Evolutionary conservation across 2,113 vertebrate genomes (phyloP).

Genomic region (Circaetus gallicus): DNA sequence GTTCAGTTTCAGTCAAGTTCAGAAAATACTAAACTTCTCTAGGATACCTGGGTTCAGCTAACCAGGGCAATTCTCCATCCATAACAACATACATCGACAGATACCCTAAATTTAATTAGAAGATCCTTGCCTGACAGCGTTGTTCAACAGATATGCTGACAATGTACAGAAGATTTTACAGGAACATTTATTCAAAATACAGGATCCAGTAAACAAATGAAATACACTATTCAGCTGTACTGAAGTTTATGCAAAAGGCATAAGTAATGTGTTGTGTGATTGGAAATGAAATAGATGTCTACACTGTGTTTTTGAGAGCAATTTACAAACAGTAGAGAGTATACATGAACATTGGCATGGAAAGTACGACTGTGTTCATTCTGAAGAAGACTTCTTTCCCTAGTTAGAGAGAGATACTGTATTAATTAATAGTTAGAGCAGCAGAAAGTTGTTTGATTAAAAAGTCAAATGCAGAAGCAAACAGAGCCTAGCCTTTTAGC

Average conservation of each 20-base stretch:
- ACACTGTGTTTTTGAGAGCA: background rate
- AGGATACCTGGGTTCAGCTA: background rate
- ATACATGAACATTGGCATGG: background rate
- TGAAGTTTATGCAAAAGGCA: background rate
- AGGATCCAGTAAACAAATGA: background rate
- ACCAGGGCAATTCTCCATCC: background rate
- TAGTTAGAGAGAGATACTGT: background rate
- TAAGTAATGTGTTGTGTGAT: background rate
- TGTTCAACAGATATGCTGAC: background rate
- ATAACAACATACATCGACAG: background rate
- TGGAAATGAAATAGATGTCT: background rate
- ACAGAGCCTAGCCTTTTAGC: background rate
- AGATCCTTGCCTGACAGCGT: background rate
- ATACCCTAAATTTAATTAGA: background rate
- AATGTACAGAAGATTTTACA: background rate
- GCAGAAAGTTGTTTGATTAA: background rate
- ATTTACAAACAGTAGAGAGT: background rate
- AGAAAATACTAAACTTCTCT: background rate
- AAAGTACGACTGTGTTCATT: background rate
- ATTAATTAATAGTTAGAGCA: background rate
- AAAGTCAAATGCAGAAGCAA: background rate
- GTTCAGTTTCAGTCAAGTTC: background rate
- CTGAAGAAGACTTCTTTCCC: background rate
- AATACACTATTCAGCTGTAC: background rate
- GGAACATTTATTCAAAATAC: background rate